phyloP scores from a whole-genome alignment of 2,113 vertebrate genomes.

The Myanophis thanlyinensis region DNA sequence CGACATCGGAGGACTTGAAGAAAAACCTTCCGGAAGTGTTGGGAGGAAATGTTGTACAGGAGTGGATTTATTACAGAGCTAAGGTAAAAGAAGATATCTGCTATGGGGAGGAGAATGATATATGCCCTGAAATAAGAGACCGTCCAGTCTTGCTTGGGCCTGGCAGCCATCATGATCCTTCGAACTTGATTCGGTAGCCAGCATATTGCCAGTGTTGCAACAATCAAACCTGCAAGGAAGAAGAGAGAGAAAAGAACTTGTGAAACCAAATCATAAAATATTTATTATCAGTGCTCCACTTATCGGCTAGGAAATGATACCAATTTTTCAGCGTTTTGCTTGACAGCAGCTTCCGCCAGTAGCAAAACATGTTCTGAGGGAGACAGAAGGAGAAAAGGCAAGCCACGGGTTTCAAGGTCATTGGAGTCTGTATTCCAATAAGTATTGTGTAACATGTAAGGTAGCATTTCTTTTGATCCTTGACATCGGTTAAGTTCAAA shows the following conservation, averaged over 20 bases:
- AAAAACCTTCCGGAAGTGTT: conserved; percentile 87
- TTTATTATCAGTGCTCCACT: conserved; percentile 49
- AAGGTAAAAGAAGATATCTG: conserved; percentile 91
- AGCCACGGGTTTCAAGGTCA: conserved; percentile 50
- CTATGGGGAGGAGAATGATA: conserved; percentile 80
- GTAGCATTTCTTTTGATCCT: conserved; percentile 56
- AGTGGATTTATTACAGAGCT: conserved; percentile 94
- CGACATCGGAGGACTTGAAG: conserved; percentile 83
- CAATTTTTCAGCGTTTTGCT: conserved; percentile 59
- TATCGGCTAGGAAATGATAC: conserved; percentile 57
- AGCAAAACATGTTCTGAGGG: conserved; percentile 42
- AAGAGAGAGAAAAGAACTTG: conserved; percentile 9
- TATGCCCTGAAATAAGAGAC: conserved; percentile 77
- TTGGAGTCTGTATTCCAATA: conserved; percentile 50
- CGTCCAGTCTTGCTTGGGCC: conserved; percentile 85
- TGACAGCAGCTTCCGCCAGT: conserved; percentile 63
- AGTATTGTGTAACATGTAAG: conserved; percentile 53
- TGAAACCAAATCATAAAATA: conserved; percentile 10
- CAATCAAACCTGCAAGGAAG: conserved; percentile 79
- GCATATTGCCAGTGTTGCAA: conserved; percentile 81
- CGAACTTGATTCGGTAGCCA: conserved; percentile 93
- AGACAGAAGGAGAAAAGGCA: conserved; percentile 5
- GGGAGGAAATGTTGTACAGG: conserved; percentile 92
- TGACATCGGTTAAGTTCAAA: conserved; percentile 55
- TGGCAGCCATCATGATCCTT: conserved; percentile 84